Conservation (phyloP, 2,888 invertebrate genomes). For the Pediacus dermestoides region DNA sequence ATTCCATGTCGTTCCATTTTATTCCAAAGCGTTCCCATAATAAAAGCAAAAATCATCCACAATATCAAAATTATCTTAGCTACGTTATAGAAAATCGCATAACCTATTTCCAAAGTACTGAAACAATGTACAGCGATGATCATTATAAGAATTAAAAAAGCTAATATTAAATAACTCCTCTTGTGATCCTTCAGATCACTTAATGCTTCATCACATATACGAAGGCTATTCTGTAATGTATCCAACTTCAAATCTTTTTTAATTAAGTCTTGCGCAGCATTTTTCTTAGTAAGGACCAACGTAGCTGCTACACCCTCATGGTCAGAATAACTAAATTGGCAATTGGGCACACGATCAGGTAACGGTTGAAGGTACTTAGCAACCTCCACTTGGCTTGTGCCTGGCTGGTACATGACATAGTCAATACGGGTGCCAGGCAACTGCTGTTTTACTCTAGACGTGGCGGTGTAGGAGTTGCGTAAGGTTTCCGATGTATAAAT, state of each 20-base stretch:
- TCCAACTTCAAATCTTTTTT: slow-evolving; percentile 27
- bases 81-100: slow-evolving; percentile 55
- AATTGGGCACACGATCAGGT: slow-evolving; percentile 67
- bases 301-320: slow-evolving; percentile 79
- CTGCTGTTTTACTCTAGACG: slow-evolving; percentile 50
- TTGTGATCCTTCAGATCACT: slow-evolving; percentile 52
- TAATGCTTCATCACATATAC: slow-evolving; percentile 59
- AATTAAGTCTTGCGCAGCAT: slow-evolving; percentile 13
- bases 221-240: slow-evolving; percentile 57
- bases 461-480: slow-evolving; percentile 77
- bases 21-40: slow-evolving; percentile 83
- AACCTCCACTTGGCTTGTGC: slow-evolving; percentile 46
- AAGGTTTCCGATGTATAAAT: slow-evolving; percentile 74
- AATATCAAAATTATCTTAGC: slow-evolving; percentile 62
- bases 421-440: slow-evolving; percentile 88
- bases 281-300: slow-evolving; percentile 43
- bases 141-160: slow-evolving; percentile 53
- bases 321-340: slow-evolving; percentile 79
- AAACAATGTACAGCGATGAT: slow-evolving; percentile 53
- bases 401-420: slow-evolving; percentile 72
- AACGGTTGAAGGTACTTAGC: slow-evolving; percentile 66
- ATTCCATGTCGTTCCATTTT: slow-evolving; percentile 75
- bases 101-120: slow-evolving; percentile 46
- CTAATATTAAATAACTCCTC: slow-evolving; percentile 54
- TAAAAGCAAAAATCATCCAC: slow-evolving; percentile 63